Base-by-base conservation (phyloP, 1,140 invertebrate species). In the Dinoponera quadriceps region DNA sequence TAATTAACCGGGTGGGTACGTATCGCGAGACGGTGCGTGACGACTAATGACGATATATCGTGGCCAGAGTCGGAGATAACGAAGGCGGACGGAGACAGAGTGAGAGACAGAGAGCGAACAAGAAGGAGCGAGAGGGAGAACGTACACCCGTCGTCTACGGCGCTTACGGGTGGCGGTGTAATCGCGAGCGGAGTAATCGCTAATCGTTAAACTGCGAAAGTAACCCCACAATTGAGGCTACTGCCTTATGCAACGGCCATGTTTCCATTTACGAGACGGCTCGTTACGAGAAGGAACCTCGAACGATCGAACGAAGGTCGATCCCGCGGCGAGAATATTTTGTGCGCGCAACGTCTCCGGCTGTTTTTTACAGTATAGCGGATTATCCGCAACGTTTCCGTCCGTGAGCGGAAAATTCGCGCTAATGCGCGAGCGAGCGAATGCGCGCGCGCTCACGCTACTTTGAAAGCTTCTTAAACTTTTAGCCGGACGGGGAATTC, bases 401-500 rank as follows among this genome's bases (percentile, higher is more conserved):
- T 78, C 48, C 62, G 20, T 63, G 29, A 5, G 51, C 22, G 14
- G 14, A 22, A 78, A 38, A 69, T 33, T 22, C 22, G 49, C 11
- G 49, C n/a, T n/a, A n/a, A n/a, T n/a, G n/a, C n/a, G n/a, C n/a
- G n/a, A n/a, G n/a, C n/a, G n/a, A n/a, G n/a, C 49, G 49, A 51
- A 33, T 25, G 49, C n/a, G 33, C 38, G 38, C 16, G 69, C 48
- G 44, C 57, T 22, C 11, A 66, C 5, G 49, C 33, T 33, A 33
- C 80, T 75, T 13, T 54, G 20, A 63, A 83, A 77, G 71, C 84
- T 83, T 71, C 73, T 85, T 83, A 85, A 85, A 83, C 62, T 85
- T 85, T 75, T 74, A 63, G 18, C 51, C 69, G 69, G 71, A 59
- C 44, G 48, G 29, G 72, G 49, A 83, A 78, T 84, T 77, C 68